Evolutionary conservation across 2,113 vertebrate genomes (phyloP), one percentile per base, ranked within the genome.

Genomic region (Lophotis ruficrista): DNA sequence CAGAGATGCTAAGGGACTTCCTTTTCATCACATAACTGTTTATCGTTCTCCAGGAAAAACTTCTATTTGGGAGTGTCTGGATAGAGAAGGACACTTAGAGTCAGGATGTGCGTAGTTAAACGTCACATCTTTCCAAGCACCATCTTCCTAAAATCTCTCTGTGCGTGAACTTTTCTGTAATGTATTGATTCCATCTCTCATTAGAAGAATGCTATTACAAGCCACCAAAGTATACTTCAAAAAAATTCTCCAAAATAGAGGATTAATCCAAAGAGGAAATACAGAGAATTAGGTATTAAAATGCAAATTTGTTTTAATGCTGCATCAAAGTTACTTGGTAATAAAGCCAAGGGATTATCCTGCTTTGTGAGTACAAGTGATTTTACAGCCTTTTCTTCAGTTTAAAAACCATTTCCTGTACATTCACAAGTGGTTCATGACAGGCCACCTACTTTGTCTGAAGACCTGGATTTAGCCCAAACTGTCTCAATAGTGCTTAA

Each of bases 261-360:
- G 77, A 93, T 87, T 90, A 83, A 43, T 25, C 53, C 62, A 41
- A 76, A 77, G 72, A 86, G 77, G 53, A 83, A 91, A 91, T 18
- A 37, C 56, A 76, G 71, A 53, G 61, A 92, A 72, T 68, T 48
- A 89, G 58, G 84, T 48, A 84, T 92, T 89, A 54, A 89, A 90
- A 95, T 77, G 85, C 72, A 95, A 89, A 91, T 89, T 83, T 93
- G 72, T 62, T 92, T 86, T 80, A 91, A 83, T 68, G 75, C 68
- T 58, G 71, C 85, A 89, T 93, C 90, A 87, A 93, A 92, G 89
- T 89, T 58, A 51, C 43, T 50, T 28, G 48, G 72, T 76, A 80
- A 83, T 80, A 83, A 93, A 95, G 85, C 77, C 53, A 31, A 61
- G 53, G 85, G 81, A 93, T 93, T 95, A 87, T 79, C 81, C n/a